phyloP scores from a whole-genome alignment of 2,797 vertebrate genomes.

The Meriones psammophilus region DNA sequence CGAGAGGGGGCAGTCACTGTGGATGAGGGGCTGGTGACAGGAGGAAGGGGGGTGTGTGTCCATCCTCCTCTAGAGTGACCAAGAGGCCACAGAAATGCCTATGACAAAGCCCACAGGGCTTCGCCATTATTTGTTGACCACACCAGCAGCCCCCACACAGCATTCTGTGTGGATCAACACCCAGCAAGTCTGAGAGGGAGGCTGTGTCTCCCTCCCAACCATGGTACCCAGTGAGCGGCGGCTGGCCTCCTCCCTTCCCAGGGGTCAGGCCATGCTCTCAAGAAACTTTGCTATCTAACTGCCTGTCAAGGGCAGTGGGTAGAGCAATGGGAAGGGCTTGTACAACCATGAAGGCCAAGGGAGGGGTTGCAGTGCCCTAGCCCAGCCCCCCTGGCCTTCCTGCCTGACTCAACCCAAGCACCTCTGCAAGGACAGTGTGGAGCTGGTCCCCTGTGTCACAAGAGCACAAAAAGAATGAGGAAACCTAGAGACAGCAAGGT shows the following conservation, averaged over 20 bases:
- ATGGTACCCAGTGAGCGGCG: neutral
- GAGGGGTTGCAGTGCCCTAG: fast-evolving
- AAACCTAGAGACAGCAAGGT: neutral
- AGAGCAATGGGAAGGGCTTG: neutral
- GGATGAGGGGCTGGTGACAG: too few species aligned
- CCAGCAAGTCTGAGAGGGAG: neutral
- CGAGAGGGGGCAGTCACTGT: neutral
- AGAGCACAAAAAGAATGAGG: neutral
- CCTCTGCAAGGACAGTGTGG: neutral
- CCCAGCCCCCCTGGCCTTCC: neutral
- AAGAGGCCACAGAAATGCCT: neutral
- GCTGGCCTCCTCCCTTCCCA: neutral
- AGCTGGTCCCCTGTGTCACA: neutral
- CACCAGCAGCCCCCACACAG: fast-evolving
- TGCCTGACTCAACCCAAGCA: neutral
- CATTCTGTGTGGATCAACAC: too few species aligned
- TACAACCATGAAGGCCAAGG: neutral
- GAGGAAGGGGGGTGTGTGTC: fast-evolving
- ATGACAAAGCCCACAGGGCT: neutral
- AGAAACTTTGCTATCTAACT: fast-evolving
- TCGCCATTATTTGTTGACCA: neutral
- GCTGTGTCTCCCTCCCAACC: neutral
- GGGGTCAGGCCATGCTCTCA: neutral
- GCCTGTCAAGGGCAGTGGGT: neutral
- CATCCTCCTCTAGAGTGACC: fast-evolving